phyloP scores from a whole-genome alignment of 2,113 vertebrate species.

The Centropristis striata region DNA sequence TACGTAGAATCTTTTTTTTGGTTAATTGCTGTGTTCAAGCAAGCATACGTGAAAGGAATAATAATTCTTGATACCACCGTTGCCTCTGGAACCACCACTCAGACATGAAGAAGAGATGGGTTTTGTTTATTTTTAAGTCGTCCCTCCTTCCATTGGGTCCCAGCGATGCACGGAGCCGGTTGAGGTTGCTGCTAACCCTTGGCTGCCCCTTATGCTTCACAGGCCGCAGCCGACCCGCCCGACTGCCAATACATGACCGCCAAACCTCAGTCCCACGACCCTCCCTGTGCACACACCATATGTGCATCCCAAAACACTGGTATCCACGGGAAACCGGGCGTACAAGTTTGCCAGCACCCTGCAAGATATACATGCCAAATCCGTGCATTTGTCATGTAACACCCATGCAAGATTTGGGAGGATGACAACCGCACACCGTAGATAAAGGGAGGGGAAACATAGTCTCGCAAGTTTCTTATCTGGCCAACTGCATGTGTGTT shows the following conservation, averaged over 20 bases:
- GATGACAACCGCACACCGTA: constrained; percentile 23
- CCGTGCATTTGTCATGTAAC: constrained; percentile 32
- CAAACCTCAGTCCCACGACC: constrained; percentile 68
- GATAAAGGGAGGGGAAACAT: constrained; percentile 39
- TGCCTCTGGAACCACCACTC: not conserved
- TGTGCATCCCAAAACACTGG: constrained; percentile 63
- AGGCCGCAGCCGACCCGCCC: constrained; percentile 39
- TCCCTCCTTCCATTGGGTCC: constrained; percentile 28
- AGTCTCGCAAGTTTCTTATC: constrained; percentile 30
- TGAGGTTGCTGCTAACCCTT: constrained; percentile 59
- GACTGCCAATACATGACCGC: constrained; percentile 62
- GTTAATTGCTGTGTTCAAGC: not conserved
- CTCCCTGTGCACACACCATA: constrained; percentile 56
- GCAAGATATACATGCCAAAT: constrained; percentile 15
- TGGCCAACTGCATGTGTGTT: constrained; percentile 16
- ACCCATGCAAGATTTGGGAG: constrained; percentile 29
- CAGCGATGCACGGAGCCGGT: constrained; percentile 16
- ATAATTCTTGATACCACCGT: not conserved
- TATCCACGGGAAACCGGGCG: constrained; percentile 52
- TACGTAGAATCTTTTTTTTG: too few species aligned
- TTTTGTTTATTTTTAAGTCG: constrained; percentile 52
- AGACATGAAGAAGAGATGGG: not conserved
- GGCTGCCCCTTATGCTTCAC: constrained; percentile 54
- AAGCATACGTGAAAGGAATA: not conserved
- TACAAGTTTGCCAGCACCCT: constrained; percentile 13